phyloP scores from a whole-genome alignment of 2,888 invertebrate species.

The Sclerodermus sp. region DNA sequence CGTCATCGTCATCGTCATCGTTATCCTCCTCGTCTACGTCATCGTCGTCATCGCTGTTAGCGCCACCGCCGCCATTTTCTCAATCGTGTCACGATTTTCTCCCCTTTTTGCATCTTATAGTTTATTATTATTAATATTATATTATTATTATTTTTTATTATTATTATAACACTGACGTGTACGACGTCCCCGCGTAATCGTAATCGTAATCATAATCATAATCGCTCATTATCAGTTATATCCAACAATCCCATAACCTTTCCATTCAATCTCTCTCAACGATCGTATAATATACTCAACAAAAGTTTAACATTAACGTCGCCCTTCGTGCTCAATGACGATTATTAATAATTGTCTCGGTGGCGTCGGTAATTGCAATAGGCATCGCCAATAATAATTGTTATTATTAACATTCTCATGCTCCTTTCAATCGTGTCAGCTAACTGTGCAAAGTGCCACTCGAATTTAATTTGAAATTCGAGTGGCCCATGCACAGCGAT shows the following conservation, averaged over 20 bases:
- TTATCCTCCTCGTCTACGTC: constrained; percentile 1
- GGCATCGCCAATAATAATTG: constrained; percentile 31
- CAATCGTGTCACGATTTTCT: no score
- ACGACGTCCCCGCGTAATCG: constrained; percentile 18
- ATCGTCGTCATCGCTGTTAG: constrained; percentile 16
- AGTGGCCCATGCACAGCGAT: no score
- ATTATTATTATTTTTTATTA: constrained; percentile 6
- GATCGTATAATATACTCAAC: constrained; percentile 48
- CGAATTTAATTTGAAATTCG: no score
- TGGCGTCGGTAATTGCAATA: constrained; percentile 7
- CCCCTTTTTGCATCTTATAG: background rate
- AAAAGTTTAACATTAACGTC: constrained; percentile 45
- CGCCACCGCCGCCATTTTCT: no score
- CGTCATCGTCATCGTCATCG: constrained; percentile 17
- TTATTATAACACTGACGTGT: constrained; percentile 27
- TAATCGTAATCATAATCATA: constrained; percentile 22
- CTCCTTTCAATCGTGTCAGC: constrained; percentile 26
- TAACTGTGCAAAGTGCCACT: constrained; percentile 17
- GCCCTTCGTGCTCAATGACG: constrained; percentile 18
- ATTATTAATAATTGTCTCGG: constrained; percentile 4
- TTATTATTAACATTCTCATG: constrained; percentile 24
- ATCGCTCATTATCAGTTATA: constrained; percentile 25
- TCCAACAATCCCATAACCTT: constrained; percentile 37
- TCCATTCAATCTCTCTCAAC: constrained; percentile 40
- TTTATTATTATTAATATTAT: constrained; percentile 14